Conservation (phyloP, 2,113 vertebrate species). For the Nanger granti region DNA sequence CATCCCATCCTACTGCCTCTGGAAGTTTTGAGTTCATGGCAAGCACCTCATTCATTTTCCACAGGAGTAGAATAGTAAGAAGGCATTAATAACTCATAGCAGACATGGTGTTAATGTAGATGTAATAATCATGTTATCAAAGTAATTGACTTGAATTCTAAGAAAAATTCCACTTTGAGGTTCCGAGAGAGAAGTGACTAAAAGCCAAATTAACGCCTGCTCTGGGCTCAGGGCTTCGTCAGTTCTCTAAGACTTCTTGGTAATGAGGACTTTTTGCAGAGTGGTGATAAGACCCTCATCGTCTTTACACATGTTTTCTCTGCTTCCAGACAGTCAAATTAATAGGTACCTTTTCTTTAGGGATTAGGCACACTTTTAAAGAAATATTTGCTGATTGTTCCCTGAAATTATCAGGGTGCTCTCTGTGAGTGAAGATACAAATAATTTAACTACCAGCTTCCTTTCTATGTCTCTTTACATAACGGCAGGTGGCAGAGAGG, state of each 20-base stretch:
- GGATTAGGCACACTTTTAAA: background rate
- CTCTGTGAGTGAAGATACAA: conserved; percentile 12
- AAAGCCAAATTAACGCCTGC: background rate
- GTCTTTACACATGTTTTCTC: background rate
- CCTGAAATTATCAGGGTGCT: background rate
- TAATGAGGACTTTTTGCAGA: background rate
- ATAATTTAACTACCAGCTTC: background rate
- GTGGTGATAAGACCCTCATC: background rate
- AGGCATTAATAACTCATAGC: background rate
- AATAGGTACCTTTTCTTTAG: background rate
- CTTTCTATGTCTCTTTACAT: background rate
- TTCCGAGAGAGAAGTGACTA: conserved; percentile 18
- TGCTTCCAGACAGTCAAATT: conserved; percentile 17
- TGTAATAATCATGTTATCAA: conserved; percentile 35
- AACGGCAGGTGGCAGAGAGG: background rate
- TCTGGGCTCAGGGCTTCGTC: background rate
- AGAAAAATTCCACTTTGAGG: background rate
- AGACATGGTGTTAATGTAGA: background rate
- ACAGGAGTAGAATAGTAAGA: background rate
- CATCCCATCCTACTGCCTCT: background rate
- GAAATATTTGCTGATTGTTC: background rate
- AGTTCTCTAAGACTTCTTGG: background rate
- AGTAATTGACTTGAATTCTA: conserved; percentile 6
- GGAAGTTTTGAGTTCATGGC: background rate
- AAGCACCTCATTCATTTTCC: background rate